Evolutionary conservation across 2,888 invertebrate genomes (phyloP), one percentile per base, ranked within the genome.

Genomic region (Heliconius hortense): DNA sequence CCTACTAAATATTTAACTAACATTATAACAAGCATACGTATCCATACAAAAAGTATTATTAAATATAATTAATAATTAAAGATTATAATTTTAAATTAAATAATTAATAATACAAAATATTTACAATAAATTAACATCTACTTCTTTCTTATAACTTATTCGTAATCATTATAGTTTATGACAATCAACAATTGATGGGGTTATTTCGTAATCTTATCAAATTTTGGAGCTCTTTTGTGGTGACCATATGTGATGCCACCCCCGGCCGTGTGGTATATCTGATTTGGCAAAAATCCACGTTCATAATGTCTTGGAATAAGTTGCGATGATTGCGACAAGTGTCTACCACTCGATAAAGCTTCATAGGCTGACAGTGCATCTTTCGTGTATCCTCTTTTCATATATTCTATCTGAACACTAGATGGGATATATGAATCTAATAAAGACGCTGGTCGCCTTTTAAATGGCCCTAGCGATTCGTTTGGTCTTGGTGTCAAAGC

Each of bases 391-490:
- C 94, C 94, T 81, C 92, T 85, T 79, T 93, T 94, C 67, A 94
- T 80, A 69, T 94, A 94, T 79, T 94, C 94, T 35, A 90, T 78
- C 81, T 94, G 94, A 75, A 95, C 83, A 82, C 94, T 94, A 56
- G 95, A 95, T 64, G 95, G 95, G 75, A 95, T 93, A 73, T 95
- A 95, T 0, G 95, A 95, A 67, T 95, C 95, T 10, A 95, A 82
- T 69, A 95, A 85, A 8, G 95, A 95, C 7, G 92, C 89, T 1
- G 95, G 94, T 15, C 90, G 87, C 73, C 89, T 88, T 77, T 89
- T 91, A 70, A 82, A 89, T 7, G 85, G 83, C 35, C 82, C 79
- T 2, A 86, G 90, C 64, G 82, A 80, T 74, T 88, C 90, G 76
- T 79, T 83, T 18, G 88, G 90, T 76, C 87, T 87, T 11, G 83